Evolutionary conservation across 2,888 invertebrate genomes (phyloP), one percentile per base, ranked within the genome.

Genomic region (Parnassius apollo): DNA sequence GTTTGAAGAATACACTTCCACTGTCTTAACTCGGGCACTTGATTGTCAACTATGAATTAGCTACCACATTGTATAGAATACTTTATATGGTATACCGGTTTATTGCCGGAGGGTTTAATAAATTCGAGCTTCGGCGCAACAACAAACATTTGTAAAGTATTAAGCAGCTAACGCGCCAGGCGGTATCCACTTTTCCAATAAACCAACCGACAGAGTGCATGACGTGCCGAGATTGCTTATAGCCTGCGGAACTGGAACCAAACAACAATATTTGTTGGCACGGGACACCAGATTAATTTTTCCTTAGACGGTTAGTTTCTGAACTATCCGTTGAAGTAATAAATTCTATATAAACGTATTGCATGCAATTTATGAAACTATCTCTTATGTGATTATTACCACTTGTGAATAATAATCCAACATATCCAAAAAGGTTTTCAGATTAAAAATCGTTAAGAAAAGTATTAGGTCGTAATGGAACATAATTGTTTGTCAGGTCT

Each of bases 221-320:
- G 86, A 86, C 86, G 87, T 85, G 85, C 83, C 77, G 81, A 82
- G 87, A 88, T 88, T 89, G 87, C 88, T 86, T 86, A 86, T 84
- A 83, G 83, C 85, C 82, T 71, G 80, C 77, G 79, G 79, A 79
- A 77, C 74, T 70, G 70, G 73, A 75, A 78, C 82, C 86, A 87
- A 88, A 88, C 88, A 87, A 89, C 83, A 88, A 87, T 88, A 87
- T 88, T 88, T 87, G 86, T 78, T 80, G 81, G 82, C 75, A 76
- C 79, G 81, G 82, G 83, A 82, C 83, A 83, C 81, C 80, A 86
- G 85, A 88, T 88, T 88, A 86, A 86, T 86, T 88, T 88, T 87
- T 86, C 85, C 83, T 75, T 77, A 69, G 83, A 83, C 83, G 78
- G 83, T 86, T 82, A 78, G 80, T 79, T 81, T 73, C 71, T 71